A percentile compares a stretch with the other conserved stretches of the same genome.
These are phyloP conservation scores for Melanotaenia trifasciata DNA, from an alignment of 2,797 vertebrate genomes.

Conservation along the genomic window DNA sequence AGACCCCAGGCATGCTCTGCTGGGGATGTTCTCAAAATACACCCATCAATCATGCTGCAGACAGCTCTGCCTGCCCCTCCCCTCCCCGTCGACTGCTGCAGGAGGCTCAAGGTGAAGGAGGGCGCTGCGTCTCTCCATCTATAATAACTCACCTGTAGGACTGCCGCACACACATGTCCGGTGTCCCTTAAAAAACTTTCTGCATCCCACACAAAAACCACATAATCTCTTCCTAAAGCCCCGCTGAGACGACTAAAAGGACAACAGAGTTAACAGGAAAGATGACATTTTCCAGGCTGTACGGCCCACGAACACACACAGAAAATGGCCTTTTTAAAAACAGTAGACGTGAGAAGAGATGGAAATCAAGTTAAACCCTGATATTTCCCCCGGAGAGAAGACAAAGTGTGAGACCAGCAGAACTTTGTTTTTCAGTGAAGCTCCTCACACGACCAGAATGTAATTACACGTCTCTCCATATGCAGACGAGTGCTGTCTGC, in stretches of 20 bases:
- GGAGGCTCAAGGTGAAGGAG: constrained; percentile 75
- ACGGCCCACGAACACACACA: constrained; percentile 3
- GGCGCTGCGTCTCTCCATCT: constrained; percentile 39
- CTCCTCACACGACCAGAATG: constrained; percentile 59
- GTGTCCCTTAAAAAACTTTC: neutral
- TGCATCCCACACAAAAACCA: neutral
- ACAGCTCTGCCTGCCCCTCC: constrained; percentile 51
- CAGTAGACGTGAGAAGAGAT: constrained; percentile 8
- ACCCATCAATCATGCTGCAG: constrained; percentile 75
- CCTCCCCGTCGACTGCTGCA: constrained; percentile 45
- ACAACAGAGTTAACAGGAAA: constrained; percentile 18
- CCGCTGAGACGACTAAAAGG: constrained; percentile 23
- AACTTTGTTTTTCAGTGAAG: constrained; percentile 48
- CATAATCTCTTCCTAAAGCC: constrained; percentile 15
- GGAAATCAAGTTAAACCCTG: constrained; percentile 1
- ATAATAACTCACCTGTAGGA: constrained; percentile 63
- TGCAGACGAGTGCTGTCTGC: constrained; percentile 21
- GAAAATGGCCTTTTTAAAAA: neutral
- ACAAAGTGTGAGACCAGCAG: constrained; percentile 41
- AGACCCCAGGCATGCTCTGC: constrained; percentile 67
- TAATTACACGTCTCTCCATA: constrained; percentile 44
- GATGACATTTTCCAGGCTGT: constrained; percentile 22
- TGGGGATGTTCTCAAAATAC: constrained; percentile 76
- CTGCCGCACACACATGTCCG: constrained; percentile 18
- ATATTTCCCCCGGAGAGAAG: constrained; percentile 27